Evolutionary conservation across 1,140 invertebrate species (phyloP).

Genomic region (Tyrophagus putrescentiae): DNA sequence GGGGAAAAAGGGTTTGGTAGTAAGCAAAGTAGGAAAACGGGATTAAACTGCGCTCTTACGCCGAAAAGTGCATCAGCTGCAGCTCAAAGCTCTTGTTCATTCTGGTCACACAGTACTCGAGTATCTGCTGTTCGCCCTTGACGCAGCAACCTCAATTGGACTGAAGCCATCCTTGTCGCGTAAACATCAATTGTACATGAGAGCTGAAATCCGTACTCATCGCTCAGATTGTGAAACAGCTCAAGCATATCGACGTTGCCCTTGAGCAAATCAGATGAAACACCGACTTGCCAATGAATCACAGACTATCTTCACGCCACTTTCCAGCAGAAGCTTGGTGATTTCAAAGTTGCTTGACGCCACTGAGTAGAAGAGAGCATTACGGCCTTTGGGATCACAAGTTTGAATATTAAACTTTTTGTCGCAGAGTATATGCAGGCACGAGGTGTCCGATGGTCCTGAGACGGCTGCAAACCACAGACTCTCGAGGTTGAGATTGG

Average conservation of each 20-base stretch:
- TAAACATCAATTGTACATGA: not conserved
- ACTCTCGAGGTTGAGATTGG: conserved; percentile 38
- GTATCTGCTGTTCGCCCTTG: not conserved
- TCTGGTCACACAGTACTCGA: not conserved
- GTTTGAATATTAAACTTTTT: conserved; percentile 38
- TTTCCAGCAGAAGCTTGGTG: not conserved
- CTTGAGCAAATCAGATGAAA: conserved; percentile 4
- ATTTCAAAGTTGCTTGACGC: not conserved
- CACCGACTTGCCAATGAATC: conserved; percentile 2
- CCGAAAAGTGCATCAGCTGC: conserved; percentile 16
- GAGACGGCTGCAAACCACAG: conserved; percentile 36
- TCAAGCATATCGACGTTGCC: conserved; percentile 1
- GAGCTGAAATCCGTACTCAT: not conserved
- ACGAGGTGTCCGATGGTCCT: conserved; percentile 36
- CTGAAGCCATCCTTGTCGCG: conserved; percentile 15
- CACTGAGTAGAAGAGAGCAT: conserved; percentile 11
- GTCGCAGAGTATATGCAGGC: conserved; percentile 40
- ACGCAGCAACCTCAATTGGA: conserved; percentile 7
- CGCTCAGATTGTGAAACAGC: not conserved
- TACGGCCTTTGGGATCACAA: not conserved
- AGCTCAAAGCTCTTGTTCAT: not conserved
- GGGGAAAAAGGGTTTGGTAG: not conserved
- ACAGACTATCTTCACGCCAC: not conserved
- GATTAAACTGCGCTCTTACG: not conserved
- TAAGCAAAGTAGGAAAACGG: not conserved